Conservation (phyloP, 2,113 vertebrate genomes). For the Oreochromis tanganicae region DNA sequence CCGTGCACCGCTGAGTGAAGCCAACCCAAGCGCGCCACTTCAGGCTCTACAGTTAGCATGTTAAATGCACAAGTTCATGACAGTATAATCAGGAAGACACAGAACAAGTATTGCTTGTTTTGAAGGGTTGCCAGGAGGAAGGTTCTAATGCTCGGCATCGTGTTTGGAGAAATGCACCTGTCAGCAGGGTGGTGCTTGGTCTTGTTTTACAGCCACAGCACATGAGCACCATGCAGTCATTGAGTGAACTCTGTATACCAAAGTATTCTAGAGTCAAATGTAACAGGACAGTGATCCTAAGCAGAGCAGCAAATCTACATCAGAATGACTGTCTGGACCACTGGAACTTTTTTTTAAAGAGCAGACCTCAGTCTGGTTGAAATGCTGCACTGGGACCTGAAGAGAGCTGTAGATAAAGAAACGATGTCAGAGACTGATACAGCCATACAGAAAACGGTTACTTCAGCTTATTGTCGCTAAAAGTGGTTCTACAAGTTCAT, state of each 20-base stretch:
- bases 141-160: neutral
- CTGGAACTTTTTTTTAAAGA: neutral
- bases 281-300: neutral
- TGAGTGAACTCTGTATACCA: neutral
- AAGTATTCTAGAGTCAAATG: neutral
- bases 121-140: rapidly evolving
- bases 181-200: neutral
- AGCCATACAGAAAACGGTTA: neutral
- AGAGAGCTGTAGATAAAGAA: neutral
- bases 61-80: neutral
- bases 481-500: neutral
- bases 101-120: neutral
- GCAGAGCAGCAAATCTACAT: neutral
- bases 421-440: rapidly evolving
- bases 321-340: neutral
- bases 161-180: neutral
- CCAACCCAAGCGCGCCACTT: rapidly evolving
- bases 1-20: too few relatives aligned
- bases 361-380: neutral
- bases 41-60: rapidly evolving
- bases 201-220: neutral
- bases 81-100: neutral
- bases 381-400: neutral
- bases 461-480: neutral
- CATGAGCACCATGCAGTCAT: neutral